Percentiles rank a stretch among this genome's conserved stretches.
Conservation (phyloP, 2,797 vertebrate species). For the Bufotes viridis region DNA sequence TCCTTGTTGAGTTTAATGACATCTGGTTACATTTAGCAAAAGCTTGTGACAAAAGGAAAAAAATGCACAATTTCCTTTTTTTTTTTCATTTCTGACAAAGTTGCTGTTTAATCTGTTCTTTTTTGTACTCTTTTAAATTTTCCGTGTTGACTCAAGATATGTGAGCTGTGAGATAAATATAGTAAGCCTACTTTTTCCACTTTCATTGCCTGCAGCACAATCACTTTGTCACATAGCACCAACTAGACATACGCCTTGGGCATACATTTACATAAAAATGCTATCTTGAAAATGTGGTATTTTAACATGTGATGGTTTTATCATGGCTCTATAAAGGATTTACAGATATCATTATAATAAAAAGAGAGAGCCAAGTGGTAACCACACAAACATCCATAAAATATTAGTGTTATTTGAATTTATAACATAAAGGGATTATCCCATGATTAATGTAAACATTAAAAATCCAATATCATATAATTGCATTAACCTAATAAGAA, state of each 20-base stretch:
- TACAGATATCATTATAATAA: neutral
- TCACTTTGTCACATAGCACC: conserved; percentile 29
- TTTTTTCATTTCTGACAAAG: conserved; percentile 31
- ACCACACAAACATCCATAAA: neutral
- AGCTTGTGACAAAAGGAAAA: conserved; percentile 17
- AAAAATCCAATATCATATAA: no score
- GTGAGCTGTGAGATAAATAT: conserved; percentile 28
- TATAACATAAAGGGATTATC: neutral
- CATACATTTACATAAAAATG: conserved; percentile 27
- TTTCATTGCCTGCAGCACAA: conserved; percentile 18
- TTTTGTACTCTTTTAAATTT: conserved; percentile 46
- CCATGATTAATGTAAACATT: no score
- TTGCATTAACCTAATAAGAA: no score
- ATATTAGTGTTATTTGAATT: neutral
- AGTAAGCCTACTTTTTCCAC: conserved; percentile 31
- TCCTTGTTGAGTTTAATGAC: conserved; percentile 37
- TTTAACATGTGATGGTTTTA: neutral
- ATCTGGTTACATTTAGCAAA: conserved; percentile 38
- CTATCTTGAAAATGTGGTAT: neutral
- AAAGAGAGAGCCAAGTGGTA: neutral
- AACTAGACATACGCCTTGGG: conserved; percentile 46
- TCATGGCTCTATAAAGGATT: neutral
- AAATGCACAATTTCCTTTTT: conserved; percentile 34
- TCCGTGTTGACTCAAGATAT: conserved; percentile 59
- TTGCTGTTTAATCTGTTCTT: conserved; percentile 25